These are phyloP conservation scores for Rhopalosiphum padi DNA, from an alignment of 1,140 invertebrate genomes.

Conservation along the genomic window DNA sequence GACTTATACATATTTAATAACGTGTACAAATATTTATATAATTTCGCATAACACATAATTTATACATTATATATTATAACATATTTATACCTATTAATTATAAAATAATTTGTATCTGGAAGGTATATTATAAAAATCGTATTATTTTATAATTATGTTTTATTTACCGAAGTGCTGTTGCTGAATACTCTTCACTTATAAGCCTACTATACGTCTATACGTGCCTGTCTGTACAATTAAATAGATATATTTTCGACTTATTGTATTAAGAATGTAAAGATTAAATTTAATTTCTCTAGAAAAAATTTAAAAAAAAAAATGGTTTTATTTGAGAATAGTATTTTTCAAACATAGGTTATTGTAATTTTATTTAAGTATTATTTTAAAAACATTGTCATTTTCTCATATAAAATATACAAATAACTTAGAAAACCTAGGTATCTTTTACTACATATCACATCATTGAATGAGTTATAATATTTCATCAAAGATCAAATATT, in stretches of 20 bases:
- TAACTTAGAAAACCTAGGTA: background rate
- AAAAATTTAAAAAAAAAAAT: too few species aligned
- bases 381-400: background rate
- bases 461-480: background rate
- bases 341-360: background rate
- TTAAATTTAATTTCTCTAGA: too few species aligned
- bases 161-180: too few species aligned
- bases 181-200: too few species aligned
- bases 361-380: too few species aligned
- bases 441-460: background rate
- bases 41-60: background rate
- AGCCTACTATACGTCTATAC: too few species aligned
- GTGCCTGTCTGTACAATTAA: too few species aligned
- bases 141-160: background rate
- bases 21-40: background rate
- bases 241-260: too few species aligned
- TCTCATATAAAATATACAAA: background rate
- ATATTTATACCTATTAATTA: background rate
- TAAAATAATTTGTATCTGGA: background rate
- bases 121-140: background rate
- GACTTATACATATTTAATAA: background rate
- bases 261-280: too few species aligned
- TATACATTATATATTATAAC: background rate
- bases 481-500: background rate
- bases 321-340: background rate